These are phyloP conservation scores for Trochalopteron elliotii DNA, from an alignment of 2,113 vertebrate genomes.

Conservation along the genomic window DNA sequence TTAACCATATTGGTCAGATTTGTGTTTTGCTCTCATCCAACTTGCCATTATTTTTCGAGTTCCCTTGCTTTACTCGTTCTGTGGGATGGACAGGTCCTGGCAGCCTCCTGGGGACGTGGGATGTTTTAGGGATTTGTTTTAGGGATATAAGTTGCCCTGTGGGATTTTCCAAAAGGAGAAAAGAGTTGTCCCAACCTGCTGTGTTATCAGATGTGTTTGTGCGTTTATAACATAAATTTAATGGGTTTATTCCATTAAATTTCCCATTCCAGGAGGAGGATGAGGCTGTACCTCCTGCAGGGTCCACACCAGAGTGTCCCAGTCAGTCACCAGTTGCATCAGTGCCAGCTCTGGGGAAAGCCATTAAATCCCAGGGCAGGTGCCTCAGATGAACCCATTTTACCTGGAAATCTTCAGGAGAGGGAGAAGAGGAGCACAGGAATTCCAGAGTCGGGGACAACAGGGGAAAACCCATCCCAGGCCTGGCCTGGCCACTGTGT, in stretches of 20 bases:
- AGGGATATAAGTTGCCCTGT: no score
- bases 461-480: background rate
- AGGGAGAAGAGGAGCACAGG: background rate
- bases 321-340: background rate
- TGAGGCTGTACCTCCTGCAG: background rate
- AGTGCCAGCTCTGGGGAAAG: background rate
- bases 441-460: background rate
- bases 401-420: background rate
- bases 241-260: background rate
- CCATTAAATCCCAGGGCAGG: background rate
- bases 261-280: background rate
- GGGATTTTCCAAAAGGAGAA: background rate
- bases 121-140: no score
- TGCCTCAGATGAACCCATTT: background rate
- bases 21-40: no score
- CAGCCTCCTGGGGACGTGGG: no score
- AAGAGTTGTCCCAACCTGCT: background rate
- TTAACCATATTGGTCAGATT: no score
- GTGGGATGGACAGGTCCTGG: no score
- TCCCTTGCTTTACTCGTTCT: no score
- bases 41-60: no score
- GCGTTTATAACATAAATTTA: background rate
- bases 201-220: background rate
- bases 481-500: background rate
- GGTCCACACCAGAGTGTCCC: background rate